Evolutionary conservation across 2,888 invertebrate genomes (phyloP), one percentile per base, ranked within the genome.

Genomic region (Gonocerus acuteangulatus): DNA sequence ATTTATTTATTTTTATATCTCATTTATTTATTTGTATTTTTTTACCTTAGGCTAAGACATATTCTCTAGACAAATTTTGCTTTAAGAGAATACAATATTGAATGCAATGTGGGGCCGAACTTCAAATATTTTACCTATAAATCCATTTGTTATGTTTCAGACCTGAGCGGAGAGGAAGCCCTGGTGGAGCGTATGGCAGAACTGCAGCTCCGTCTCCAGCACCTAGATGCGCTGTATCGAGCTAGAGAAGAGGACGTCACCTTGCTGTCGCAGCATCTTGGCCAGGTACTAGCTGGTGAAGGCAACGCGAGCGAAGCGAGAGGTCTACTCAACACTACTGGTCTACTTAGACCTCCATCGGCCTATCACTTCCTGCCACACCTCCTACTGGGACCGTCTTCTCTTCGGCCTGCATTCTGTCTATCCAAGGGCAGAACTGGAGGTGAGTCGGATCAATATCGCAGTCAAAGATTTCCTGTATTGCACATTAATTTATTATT

Each of bases 361-460:
- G 83, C 89, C 62, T 89, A 85, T 73, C 86, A 89, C 72, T 89
- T 92, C 72, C 78, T 95, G 69, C 94, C 94, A 1, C 92, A 95
- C 74, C 79, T 95, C 47, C 79, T 90, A 67, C 85, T 85, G 47
- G 67, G 88, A 72, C 85, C 86, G 0, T 78, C 82, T 65, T 89
- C 89, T 69, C 75, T 93, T 60, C 79, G 84, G 61, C 89, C 94
- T 1, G 86, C 87, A 9, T 87, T 85, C 73, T 79, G 87, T 68
- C 78, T 90, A 73, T 86, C 86, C 32, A 84, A 83, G 65, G 85
- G 84, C 1, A 79, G 88, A 61, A 78, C 79, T 7, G 86, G 87
- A 67, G 78, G 79, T 79, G 71, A 70, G 63, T 11, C 7, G 6
- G 6, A n/a, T 42, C 11, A 7, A 42, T 42, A 32, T n/a, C n/a